Base-by-base conservation (phyloP, 92 coral and sea anemone genomes). In the Virgularia gustaviana region DNA sequence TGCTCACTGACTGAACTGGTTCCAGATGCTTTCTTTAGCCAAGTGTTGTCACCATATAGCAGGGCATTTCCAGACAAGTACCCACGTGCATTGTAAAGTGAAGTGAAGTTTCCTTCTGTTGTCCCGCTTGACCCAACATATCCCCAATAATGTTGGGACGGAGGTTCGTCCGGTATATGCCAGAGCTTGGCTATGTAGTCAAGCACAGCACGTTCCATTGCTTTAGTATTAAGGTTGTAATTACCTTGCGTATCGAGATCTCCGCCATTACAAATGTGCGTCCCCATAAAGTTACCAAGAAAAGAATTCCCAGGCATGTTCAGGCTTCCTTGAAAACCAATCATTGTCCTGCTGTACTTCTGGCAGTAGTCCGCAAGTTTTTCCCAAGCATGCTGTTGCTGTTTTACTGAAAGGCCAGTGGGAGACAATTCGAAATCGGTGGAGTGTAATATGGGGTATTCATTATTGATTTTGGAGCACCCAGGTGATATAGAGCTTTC, bases 171-270 rank as follows among this genome's bases (percentile, higher is more conserved):
- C 7, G 6, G 41, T 62, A 37, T 62, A 2, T 41, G 16, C 70
- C 70, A 62, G 6, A 62, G 70, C 23, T 62, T 62, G 9, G 70
- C 70, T n/a, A 62, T 34, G 15, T 62, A 62, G 9, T 62, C 70
- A 2, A 62, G 47, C 2, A 62, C 70, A 32, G 45, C 70, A 62
- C 44, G 9, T 13, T 62, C 70, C 70, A 62, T 32, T 9, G 37
- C 44, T 35, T 35, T 62, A 2, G 70, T 62, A 24, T 32, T 62
- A 35, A 11, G 13, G 27, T 35, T 0, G 7, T 2, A 13, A n/a
- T 19, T 4, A 0, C 44, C n/a, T n/a, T 20, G 1, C 10, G 39
- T 24, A 18, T 34, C 34, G 2, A 49, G 70, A 62, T 62, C 70
- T 12, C 70, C 70, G 25, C 1, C 3, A 22, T 62, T 62, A 13